These are phyloP conservation scores for Eunapius fragilis DNA, from an alignment of 37 sponge, comb jelly and placozoan species.

Conservation along the genomic window DNA sequence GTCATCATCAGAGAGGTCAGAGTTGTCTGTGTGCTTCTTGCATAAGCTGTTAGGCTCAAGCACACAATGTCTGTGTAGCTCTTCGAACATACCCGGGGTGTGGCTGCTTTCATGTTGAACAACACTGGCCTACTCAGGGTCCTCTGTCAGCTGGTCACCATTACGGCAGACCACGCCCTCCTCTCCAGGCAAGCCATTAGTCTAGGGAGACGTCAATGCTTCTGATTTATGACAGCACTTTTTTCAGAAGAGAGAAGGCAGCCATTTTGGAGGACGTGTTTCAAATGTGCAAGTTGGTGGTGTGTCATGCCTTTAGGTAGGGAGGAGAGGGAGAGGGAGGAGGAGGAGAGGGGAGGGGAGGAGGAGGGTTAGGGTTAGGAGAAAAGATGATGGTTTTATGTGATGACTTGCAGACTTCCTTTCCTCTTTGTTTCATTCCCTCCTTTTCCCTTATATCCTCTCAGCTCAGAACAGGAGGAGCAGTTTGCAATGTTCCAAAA, in stretches of 20 bases:
- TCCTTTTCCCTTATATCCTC: neutral
- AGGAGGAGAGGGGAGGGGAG: neutral
- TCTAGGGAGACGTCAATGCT: neutral
- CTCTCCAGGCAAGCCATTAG: constrained; percentile 26
- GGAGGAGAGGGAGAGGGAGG: neutral
- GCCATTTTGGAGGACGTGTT: constrained; percentile 52
- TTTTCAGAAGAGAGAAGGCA: constrained; percentile 41
- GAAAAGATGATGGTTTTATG: neutral
- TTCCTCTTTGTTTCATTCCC: neutral
- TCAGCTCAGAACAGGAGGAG: constrained; percentile 74
- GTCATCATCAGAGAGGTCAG: constrained; percentile 59
- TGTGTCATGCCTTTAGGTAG: constrained; percentile 64
- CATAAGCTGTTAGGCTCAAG: too few species aligned
- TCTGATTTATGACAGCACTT: neutral
- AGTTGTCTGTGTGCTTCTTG: too few species aligned
- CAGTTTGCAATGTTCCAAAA: constrained; percentile 44
- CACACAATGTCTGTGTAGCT: too few species aligned
- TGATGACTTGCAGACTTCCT: neutral
- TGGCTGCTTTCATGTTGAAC: constrained; percentile 68
- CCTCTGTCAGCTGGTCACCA: constrained; percentile 61
- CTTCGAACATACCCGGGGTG: constrained; percentile 56
- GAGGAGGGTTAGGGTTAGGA: neutral
- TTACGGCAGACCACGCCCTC: constrained; percentile 44
- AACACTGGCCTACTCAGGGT: constrained; percentile 69
- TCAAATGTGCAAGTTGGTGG: constrained; percentile 59